Base-by-base conservation (phyloP, 2,888 invertebrate genomes). In the Corbicula japonica region DNA sequence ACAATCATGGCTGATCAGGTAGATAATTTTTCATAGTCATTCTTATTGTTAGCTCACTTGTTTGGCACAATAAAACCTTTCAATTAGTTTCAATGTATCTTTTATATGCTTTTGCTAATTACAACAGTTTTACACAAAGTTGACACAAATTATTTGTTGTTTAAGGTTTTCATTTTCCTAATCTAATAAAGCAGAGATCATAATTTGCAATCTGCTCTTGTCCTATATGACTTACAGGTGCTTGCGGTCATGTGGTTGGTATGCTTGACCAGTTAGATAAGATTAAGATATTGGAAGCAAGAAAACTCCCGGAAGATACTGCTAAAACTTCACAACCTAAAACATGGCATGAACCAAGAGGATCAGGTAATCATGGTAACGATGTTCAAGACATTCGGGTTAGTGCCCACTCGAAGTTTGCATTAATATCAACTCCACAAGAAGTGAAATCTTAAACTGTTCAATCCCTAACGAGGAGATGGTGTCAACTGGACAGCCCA, bases 271-370 rank as follows among this genome's bases (percentile, higher is more conserved):
- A 56, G 32, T 8, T 69, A 30, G 56, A 56, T 6, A 56, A 58
- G 6, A 58, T 30, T 30, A 69, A 56, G 23, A 58, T 28, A 10
- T 18, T 58, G n/a, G 41, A 30, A 2, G 1, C 35, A 8, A 69
- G 34, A 15, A 44, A 44, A 23, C 28, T 56, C 8, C 69, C 69
- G 21, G 69, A 56, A 32, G 54, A 56, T 58, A 32, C 58, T 28
- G 41, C 69, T 35, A 58, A 69, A 58, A 69, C 69, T 18, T 69
- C 69, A 4, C 23, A 4, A 8, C 58, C 56, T n/a, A 41, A 69
- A 32, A 32, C 56, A 10, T 58, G 58, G 56, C 69, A 69, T 44
- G 23, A 21, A 23, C 56, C 58, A 41, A 32, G 56, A 32, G 38
- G 69, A 10, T 12, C 41, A 5, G 26, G 44, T 3, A 54, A 26